phyloP scores from a whole-genome alignment of 2,113 vertebrate genomes.

The Actinemys pallida region DNA sequence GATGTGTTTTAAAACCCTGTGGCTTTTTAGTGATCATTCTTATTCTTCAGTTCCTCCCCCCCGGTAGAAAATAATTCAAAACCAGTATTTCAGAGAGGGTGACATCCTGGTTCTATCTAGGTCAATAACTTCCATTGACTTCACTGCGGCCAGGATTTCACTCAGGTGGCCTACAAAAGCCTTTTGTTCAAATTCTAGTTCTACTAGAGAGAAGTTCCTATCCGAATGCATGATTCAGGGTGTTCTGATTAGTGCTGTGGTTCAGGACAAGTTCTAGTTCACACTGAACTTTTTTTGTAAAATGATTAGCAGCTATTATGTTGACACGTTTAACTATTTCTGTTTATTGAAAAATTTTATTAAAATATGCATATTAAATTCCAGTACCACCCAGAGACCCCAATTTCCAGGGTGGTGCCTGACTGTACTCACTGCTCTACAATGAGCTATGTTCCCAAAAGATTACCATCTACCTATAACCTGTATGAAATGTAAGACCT shows the following conservation, averaged over 20 bases:
- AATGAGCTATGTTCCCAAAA: not conserved
- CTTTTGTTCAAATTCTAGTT: not conserved
- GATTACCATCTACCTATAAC: not conserved
- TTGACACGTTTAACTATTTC: not conserved
- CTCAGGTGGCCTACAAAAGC: not conserved
- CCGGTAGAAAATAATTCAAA: rapidly evolving
- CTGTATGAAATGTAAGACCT: not conserved
- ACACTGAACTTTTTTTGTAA: not conserved
- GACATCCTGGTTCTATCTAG: not conserved
- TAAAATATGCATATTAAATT: not conserved
- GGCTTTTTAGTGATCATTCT: not conserved
- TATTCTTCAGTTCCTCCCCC: not conserved
- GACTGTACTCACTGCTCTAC: not conserved
- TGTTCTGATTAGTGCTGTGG: not conserved
- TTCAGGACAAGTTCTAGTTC: not conserved
- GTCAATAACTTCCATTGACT: not conserved
- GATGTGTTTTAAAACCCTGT: not conserved
- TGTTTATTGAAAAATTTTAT: not conserved
- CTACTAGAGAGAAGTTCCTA: not conserved
- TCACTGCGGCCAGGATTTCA: not conserved
- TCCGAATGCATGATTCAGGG: not conserved
- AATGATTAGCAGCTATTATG: not conserved
- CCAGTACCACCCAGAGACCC: not conserved
- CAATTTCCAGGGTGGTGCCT: not conserved
- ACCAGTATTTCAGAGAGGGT: not conserved